Conservation (phyloP, 2,113 vertebrate genomes). For the Prolemur simus region DNA sequence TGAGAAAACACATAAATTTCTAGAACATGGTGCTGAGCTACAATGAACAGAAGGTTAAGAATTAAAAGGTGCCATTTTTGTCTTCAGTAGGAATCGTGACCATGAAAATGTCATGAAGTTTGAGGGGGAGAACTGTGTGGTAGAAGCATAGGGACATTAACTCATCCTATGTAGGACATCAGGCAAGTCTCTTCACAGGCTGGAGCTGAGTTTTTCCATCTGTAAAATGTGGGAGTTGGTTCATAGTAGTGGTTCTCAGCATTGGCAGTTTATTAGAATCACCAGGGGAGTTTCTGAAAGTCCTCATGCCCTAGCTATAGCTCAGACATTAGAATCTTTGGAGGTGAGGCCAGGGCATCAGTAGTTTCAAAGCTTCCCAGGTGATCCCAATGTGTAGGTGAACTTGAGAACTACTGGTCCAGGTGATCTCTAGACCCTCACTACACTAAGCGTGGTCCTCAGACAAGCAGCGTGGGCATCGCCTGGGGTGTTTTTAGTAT, state of each 20-base stretch:
- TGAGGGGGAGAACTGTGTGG: neutral
- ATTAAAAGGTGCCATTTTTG: neutral
- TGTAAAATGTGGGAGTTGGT: neutral
- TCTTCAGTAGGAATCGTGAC: neutral
- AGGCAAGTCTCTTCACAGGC: neutral
- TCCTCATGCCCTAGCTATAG: neutral
- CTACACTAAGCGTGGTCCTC: neutral
- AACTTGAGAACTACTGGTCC: neutral
- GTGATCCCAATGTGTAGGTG: neutral
- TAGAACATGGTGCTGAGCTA: neutral
- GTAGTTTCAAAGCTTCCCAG: neutral
- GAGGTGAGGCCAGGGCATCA: neutral
- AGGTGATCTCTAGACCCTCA: neutral
- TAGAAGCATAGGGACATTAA: neutral
- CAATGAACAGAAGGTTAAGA: neutral
- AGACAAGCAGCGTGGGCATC: neutral
- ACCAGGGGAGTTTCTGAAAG: neutral
- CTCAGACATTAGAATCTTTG: neutral
- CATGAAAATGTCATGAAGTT: neutral
- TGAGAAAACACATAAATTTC: neutral
- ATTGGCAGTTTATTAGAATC: neutral
- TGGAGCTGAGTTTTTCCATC: neutral
- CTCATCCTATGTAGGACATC: neutral
- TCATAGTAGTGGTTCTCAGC: neutral
- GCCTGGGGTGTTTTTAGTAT: neutral